These are phyloP conservation scores for Chiridota heheva DNA, from an alignment of 35 echinoderm and acorn worm species.

Conservation along the genomic window DNA sequence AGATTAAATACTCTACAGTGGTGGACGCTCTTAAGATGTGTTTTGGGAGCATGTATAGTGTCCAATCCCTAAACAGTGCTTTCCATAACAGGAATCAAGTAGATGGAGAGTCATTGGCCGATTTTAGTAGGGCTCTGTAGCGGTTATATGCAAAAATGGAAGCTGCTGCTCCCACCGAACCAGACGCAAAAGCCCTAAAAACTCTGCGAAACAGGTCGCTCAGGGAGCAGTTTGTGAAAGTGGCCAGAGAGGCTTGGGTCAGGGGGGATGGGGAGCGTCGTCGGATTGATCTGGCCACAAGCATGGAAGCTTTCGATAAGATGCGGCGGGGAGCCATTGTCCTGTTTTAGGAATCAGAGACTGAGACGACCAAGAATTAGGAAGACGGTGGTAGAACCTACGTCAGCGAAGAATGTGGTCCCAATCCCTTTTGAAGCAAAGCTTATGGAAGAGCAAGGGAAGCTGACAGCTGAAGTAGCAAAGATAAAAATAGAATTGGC, in stretches of 20 bases:
- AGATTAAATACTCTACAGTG: not conserved
- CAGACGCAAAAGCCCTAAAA: not conserved
- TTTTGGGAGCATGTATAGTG: not conserved
- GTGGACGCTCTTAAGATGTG: not conserved
- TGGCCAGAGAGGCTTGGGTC: constrained; percentile 10
- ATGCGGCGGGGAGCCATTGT: constrained; percentile 3
- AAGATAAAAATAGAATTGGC: no score
- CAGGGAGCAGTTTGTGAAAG: constrained; percentile 12
- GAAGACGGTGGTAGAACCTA: not conserved
- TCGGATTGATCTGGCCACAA: constrained; percentile 9
- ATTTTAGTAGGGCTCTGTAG: not conserved
- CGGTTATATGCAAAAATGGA: constrained; percentile 8
- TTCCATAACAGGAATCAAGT: not conserved
- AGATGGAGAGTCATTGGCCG: not conserved
- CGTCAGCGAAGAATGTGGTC: not conserved
- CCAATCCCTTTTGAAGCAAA: no score
- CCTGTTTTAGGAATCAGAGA: not conserved
- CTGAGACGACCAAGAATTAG: no score
- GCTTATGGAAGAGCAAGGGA: not conserved
- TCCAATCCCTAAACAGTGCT: not conserved
- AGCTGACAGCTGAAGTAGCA: no score
- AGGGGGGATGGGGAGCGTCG: not conserved
- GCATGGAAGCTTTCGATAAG: not conserved
- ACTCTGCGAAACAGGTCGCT: not conserved
- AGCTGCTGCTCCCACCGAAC: constrained; percentile 1